These are phyloP conservation scores for Pimephales promelas DNA, from an alignment of 2,113 vertebrate species.

Conservation along the genomic window DNA sequence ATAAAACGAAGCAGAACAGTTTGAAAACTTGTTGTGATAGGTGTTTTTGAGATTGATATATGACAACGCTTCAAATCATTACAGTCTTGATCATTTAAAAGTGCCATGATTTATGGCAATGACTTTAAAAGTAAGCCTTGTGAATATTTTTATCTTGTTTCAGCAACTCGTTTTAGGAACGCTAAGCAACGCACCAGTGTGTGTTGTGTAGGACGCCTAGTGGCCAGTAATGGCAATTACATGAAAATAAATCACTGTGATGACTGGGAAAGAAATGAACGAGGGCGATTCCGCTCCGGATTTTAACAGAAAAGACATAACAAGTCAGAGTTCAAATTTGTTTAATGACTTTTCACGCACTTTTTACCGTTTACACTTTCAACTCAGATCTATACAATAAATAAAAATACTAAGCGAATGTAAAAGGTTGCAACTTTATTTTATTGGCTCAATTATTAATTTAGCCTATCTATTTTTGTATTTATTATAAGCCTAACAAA, in stretches of 20 bases:
- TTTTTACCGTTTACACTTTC: not conserved
- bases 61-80: not conserved
- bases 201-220: not conserved
- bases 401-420: not conserved
- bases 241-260: constrained; percentile 23
- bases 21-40: not conserved
- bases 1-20: not conserved
- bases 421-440: not conserved
- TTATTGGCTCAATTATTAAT: not conserved
- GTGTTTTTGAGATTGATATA: not conserved
- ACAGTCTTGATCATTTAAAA: not conserved
- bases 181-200: not conserved
- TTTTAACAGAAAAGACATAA: not conserved
- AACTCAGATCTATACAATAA: not conserved
- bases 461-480: not conserved
- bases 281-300: not conserved
- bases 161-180: not conserved
- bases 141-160: not conserved
- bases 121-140: not conserved
- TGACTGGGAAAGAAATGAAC: not conserved
- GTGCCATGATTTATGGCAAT: not conserved
- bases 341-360: not conserved
- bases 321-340: not conserved
- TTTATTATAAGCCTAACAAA: not conserved
- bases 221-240: not conserved